phyloP scores from a whole-genome alignment of 1,140 invertebrate species.

The Bathynomus jamesi region DNA sequence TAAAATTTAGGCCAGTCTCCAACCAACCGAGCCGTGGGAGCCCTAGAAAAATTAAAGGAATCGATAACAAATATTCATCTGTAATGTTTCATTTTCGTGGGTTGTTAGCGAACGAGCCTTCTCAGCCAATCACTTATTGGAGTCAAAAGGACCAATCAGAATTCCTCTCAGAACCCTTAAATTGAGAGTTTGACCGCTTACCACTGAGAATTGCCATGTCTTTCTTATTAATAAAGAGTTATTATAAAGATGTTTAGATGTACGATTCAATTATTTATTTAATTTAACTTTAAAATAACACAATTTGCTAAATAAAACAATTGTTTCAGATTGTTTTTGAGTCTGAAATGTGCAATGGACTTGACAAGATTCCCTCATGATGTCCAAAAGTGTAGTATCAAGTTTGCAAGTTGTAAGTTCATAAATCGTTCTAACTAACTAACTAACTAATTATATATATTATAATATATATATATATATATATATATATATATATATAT shows the following conservation, averaged over 20 bases:
- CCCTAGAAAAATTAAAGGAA: too few species aligned
- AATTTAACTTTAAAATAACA: background rate
- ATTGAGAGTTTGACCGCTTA: too few species aligned
- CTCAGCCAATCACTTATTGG: too few species aligned
- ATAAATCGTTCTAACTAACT: too few species aligned
- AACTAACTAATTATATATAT: too few species aligned
- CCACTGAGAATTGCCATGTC: background rate
- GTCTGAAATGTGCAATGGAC: slow-evolving; percentile 20
- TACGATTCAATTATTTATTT: background rate
- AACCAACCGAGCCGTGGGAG: too few species aligned
- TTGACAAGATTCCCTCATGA: slow-evolving; percentile 23
- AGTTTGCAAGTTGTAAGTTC: slow-evolving; percentile 28
- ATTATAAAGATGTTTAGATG: background rate
- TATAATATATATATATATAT: background rate
- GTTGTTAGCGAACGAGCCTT: too few species aligned
- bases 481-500: background rate
- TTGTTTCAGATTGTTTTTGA: slow-evolving; percentile 6
- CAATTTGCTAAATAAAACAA: background rate
- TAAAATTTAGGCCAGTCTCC: too few species aligned
- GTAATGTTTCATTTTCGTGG: too few species aligned
- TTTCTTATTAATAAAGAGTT: background rate
- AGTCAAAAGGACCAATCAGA: too few species aligned
- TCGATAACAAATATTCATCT: too few species aligned
- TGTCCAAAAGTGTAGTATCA: slow-evolving; percentile 20
- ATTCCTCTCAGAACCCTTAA: too few species aligned